Base-by-base conservation (phyloP, 2,113 vertebrate genomes). In the Loxodonta africana region DNA sequence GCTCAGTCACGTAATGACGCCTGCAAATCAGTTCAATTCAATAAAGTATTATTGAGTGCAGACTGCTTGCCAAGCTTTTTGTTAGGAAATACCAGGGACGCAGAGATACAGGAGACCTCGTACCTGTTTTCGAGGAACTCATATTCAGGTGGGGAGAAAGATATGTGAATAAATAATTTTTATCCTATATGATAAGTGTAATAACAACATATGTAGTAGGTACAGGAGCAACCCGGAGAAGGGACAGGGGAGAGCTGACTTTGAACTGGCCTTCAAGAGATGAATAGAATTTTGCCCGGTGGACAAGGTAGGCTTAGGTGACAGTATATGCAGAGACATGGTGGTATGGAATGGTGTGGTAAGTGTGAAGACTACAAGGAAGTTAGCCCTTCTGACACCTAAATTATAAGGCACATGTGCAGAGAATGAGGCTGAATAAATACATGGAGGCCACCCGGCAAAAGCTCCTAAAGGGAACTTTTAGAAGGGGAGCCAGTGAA, bases 201-300 rank as follows among this genome's bases (percentile, higher is more conserved):
- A 30, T 57, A 67, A 73, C 7, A 60, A 37, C 87, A 4, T 62
- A 60, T 46, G 1, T 51, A 33, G 4, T 51, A 73, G 28, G 23
- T 86, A 60, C 33, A 94, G 33, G 44, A 69, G 26, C 44, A 71
- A 30, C 37, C 3, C 44, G 48, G 67, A 77, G 65, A 51, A 88
- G 44, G 11, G 37, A 30, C 1, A 23, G 37, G 7, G 25, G 63
- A 51, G 21, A 8, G 30, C 37, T 30, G 7, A 60, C 17, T 33
- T 4, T n/a, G 53, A 71, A 77, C 60, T 46, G 30, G 53, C 57
- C 69, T 51, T 62, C 53, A 33, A 57, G 63, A 84, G 60, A 88
- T 67, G 62, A 89, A 51, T 48, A 83, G 57, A 46, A 41, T 86
- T 96, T 91, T 77, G 14, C 48, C 77, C 69, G 84, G 90, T 51